Evolutionary conservation across 2,888 invertebrate species (phyloP), one percentile per base, ranked within the genome.

Genomic region (Andrena bucephala): DNA sequence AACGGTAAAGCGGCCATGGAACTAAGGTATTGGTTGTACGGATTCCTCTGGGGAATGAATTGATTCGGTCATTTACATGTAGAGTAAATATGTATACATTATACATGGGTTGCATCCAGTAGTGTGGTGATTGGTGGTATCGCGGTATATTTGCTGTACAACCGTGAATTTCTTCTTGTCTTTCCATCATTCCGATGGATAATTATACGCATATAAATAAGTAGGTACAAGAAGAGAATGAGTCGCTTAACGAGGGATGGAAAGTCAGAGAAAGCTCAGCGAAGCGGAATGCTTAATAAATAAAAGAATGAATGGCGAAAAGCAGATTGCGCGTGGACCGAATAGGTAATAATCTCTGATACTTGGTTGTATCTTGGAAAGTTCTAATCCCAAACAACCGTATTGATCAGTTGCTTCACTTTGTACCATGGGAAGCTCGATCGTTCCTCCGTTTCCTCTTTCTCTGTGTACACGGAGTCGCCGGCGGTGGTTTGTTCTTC

Each of bases 401-500:
- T 95, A 92, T 95, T 94, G 89, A 96, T 95, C 91, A 97, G 94
- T 93, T 97, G 96, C 91, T 95, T 95, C 80, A 97, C 96, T 94
- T 96, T 96, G 93, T 96, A 95, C 97, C 97, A 97, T 73, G 97
- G 97, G 93, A 97, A 97, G 24, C 92, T 87, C 63, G 90, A 87
- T 1, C 80, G 79, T 1, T 78, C 75, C 8, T 79, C 68, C 29
- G 42, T 33, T 10, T 70, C 36, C 20, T 74, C 42, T 31, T n/a
- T 13, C 20, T 52, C 62, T 8, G 5, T n/a, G 29, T 20, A 16
- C 10, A 27, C 0, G 2, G 75, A 57, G 3, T 73, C 27, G 2
- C 63, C 50, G 8, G 0, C 29, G 27, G 0, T 29, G 31, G 2
- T 57, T 50, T 68, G 67, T 42, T 50, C 24, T 60, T 48, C 50